Conservation (phyloP, 2,113 vertebrate genomes). For the Dipodomys ordii region DNA sequence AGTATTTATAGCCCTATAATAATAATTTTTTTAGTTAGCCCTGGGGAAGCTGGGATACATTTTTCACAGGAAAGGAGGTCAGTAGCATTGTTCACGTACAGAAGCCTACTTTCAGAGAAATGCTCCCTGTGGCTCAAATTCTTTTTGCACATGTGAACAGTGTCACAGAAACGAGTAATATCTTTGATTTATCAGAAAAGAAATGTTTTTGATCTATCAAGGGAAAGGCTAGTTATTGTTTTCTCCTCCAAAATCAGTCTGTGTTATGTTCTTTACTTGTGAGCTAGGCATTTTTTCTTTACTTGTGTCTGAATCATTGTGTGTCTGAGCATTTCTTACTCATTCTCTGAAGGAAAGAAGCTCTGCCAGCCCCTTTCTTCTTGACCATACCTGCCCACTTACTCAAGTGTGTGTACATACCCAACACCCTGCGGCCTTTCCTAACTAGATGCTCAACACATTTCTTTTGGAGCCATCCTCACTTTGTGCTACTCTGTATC, state of each 20-base stretch:
- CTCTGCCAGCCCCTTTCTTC: background rate
- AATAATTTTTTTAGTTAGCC: conserved; percentile 53
- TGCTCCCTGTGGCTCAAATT: background rate
- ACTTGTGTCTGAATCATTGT: background rate
- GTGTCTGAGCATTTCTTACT: conserved; percentile 16
- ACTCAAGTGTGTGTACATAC: fast-evolving
- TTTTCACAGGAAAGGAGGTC: conserved; percentile 53
- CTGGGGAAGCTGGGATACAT: conserved; percentile 38
- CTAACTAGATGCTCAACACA: background rate
- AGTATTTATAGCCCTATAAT: conserved; percentile 44
- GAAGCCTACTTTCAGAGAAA: conserved; percentile 43
- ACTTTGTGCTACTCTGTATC: background rate
- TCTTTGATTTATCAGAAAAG: conserved; percentile 39
- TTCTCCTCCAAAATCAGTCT: background rate
- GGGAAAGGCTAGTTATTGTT: background rate
- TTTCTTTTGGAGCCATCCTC: background rate
- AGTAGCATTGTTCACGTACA: conserved; percentile 36
- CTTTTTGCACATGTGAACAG: background rate
- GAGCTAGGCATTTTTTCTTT: conserved; percentile 28
- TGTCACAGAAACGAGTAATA: conserved; percentile 17
- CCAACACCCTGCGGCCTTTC: background rate
- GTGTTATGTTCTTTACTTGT: background rate
- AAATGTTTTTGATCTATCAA: background rate
- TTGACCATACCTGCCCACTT: background rate
- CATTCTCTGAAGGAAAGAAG: conserved; percentile 32